A percentile compares a stretch with the other conserved stretches of the same genome.
Conservation (phyloP, 2,113 vertebrate species). For the Lophotis ruficrista region DNA sequence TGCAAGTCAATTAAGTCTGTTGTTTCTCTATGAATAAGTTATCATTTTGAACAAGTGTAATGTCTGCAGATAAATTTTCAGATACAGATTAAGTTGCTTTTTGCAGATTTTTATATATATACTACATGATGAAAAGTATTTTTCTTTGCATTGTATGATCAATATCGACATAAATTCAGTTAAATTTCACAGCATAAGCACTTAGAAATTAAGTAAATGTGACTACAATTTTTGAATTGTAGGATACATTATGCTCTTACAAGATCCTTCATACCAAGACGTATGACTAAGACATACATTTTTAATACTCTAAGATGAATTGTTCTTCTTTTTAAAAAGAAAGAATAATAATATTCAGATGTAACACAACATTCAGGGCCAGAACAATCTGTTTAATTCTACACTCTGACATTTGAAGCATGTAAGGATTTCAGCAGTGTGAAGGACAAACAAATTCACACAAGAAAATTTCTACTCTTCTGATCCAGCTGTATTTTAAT, state of each 20-base stretch:
- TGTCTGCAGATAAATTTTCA: not conserved
- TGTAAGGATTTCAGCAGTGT: slow-evolving; percentile 5
- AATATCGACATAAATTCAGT: not conserved
- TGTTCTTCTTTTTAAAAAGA: not conserved
- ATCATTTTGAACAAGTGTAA: not conserved
- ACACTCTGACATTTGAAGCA: not conserved
- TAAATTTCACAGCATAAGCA: not conserved
- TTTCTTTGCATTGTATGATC: not conserved
- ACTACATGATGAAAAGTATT: not conserved
- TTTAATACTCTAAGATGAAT: not conserved
- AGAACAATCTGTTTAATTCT: not conserved
- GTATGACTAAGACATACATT: not conserved
- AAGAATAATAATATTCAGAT: not conserved
- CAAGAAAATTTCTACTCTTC: slow-evolving; percentile 4
- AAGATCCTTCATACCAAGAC: not conserved
- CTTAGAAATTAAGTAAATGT: not conserved
- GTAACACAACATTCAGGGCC: not conserved
- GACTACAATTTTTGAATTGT: not conserved
- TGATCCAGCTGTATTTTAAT: slow-evolving; percentile 49
- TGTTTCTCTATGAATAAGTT: not conserved
- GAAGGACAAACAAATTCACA: slow-evolving; percentile 33
- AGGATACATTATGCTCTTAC: not conserved
- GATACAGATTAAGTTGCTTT: not conserved
- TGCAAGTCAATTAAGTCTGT: not conserved
- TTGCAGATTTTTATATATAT: not conserved